Conservation (phyloP, 1,140 invertebrate species). For the Drosophila punjabiensis region DNA sequence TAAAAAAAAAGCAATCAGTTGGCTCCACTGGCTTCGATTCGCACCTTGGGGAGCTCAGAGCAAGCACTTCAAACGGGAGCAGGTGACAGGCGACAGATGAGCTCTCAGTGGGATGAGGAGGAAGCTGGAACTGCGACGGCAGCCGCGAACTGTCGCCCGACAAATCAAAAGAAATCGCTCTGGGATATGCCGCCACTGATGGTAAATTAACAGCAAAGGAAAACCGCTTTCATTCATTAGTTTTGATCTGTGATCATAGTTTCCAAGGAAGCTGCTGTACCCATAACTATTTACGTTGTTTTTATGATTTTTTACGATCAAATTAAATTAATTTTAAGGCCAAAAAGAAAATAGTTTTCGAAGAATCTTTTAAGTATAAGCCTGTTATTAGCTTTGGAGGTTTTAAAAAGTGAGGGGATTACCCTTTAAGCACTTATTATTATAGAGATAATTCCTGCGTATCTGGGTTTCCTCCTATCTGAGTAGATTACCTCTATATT, state of each 20-base stretch:
- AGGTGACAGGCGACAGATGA: slow-evolving; percentile 60
- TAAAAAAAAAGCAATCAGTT: slow-evolving; percentile 46
- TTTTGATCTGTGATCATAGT: slow-evolving; percentile 6
- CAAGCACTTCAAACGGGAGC: slow-evolving; percentile 53
- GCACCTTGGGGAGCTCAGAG: slow-evolving; percentile 62
- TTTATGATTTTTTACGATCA: neutral
- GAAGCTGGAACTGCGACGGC: slow-evolving; percentile 24
- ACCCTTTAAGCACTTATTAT: neutral
- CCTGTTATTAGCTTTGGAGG: neutral
- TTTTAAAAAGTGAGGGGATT: neutral
- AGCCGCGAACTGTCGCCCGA: slow-evolving; percentile 36
- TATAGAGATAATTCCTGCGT: neutral
- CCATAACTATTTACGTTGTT: neutral
- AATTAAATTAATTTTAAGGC: neutral
- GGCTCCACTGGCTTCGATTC: slow-evolving; percentile 24
- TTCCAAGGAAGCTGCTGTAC: neutral
- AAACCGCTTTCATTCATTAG: slow-evolving; percentile 42
- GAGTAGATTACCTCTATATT: neutral
- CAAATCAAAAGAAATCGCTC: slow-evolving; percentile 56
- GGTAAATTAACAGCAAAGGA: slow-evolving; percentile 35
- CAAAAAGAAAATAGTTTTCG: neutral
- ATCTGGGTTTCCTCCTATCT: neutral
- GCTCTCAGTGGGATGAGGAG: slow-evolving; percentile 12
- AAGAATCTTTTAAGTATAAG: neutral
- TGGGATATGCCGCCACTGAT: slow-evolving; percentile 29